Evolutionary conservation across 2,888 invertebrate genomes (phyloP), one percentile per base, ranked within the genome.

Genomic region (Dicycla oo): DNA sequence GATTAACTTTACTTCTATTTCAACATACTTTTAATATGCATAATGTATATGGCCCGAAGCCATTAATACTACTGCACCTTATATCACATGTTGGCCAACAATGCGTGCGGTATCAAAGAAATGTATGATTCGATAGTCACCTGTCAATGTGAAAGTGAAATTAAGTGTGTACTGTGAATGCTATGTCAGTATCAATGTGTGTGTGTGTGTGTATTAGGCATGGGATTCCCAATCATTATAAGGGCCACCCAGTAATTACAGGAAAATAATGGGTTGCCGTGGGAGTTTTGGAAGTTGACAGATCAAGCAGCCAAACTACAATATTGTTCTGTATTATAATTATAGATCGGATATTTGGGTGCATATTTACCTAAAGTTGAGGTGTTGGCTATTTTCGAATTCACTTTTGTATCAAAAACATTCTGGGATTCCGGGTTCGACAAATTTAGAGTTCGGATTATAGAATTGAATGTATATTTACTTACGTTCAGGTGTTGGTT

Each of bases 111-210:
- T 20, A 63, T 34, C 47, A 51, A 65, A 64, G 58, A 63, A 70
- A 74, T 72, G 40, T 68, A 57, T 79, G 71, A 78, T 58, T 73
- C 75, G 73, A 71, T 45, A 67, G 38, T 70, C n/a, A 20, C 23
- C 30, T 0, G 38, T 23, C 72, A 69, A 75, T 65, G 77, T 75
- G 80, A 83, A 84, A 85, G 84, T 83, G 73, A 81, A 69, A 73
- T 64, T 58, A 77, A 65, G 23, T 62, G 49, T 60, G 70, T 67
- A 51, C 49, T 66, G 30, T 75, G 78, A 58, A 80, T 83, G 76
- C 69, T 58, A 54, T 10, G 18, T 0, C n/a, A 45, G 66, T 73
- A 38, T 30, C 30, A 13, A 38, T 38, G 6, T 20, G 23, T 15
- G 3, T 64, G 23, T 15, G 3, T 64, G 4, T 56, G 18, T 53